Conservation (phyloP, 2,888 invertebrate genomes). For the Margaritifera margaritifera region DNA sequence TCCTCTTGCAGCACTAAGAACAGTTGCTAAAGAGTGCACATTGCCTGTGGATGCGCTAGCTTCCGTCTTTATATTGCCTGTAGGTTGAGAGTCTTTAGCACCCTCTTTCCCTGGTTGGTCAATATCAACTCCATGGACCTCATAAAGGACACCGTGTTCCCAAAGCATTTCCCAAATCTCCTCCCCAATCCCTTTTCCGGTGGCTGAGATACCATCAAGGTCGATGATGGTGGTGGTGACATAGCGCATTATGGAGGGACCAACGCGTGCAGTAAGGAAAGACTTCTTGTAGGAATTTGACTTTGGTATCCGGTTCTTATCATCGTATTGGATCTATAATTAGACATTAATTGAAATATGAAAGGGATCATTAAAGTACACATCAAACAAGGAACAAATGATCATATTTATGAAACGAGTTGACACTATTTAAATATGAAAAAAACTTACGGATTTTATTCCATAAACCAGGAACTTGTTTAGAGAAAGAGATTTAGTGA, state of each 20-base stretch:
- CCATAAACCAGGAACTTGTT: too few species aligned
- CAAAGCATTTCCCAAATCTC: slow-evolving; percentile 42
- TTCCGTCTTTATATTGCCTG: too few species aligned
- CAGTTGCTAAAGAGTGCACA: too few species aligned
- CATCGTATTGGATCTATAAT: slow-evolving; percentile 34
- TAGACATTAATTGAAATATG: too few species aligned
- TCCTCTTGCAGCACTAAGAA: too few species aligned
- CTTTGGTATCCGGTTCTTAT: slow-evolving; percentile 27
- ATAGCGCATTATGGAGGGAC: slow-evolving; percentile 29
- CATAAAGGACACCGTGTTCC: slow-evolving; percentile 26
- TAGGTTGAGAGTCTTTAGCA: too few species aligned
- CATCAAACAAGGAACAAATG: too few species aligned
- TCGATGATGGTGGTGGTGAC: slow-evolving; percentile 33
- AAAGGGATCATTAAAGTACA: not conserved
- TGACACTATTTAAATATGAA: too few species aligned
- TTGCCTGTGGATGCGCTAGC: too few species aligned
- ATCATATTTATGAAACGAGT: too few species aligned
- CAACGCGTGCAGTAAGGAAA: slow-evolving; percentile 32
- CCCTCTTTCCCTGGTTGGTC: slow-evolving; percentile 3
- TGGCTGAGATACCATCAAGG: slow-evolving; percentile 21
- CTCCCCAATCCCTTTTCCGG: slow-evolving; percentile 36
- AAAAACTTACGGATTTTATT: too few species aligned
- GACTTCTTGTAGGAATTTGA: slow-evolving; percentile 33
- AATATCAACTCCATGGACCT: slow-evolving; percentile 17
- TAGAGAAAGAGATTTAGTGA: too few species aligned